Conservation (phyloP, 1,140 invertebrate genomes). For the Neomicropteryx cornuta region DNA sequence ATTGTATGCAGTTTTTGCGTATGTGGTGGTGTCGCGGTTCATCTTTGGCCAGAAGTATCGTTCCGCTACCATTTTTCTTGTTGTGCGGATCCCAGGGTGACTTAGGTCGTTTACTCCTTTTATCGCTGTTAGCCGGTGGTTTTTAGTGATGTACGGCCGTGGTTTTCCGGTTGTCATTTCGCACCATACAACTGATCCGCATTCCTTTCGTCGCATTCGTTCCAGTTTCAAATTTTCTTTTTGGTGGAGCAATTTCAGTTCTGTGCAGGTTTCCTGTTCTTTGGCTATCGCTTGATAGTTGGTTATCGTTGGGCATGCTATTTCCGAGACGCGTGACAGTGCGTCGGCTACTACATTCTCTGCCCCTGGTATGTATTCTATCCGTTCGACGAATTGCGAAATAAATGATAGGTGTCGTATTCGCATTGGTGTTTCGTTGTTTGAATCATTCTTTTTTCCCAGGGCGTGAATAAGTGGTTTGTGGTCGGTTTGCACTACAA, state of each 20-base stretch:
- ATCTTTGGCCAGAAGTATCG: conserved; percentile 32
- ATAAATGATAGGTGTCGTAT: conserved; percentile 26
- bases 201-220: background rate
- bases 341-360: conserved; percentile 22
- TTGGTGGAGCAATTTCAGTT: conserved; percentile 7
- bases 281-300: conserved; percentile 8
- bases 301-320: background rate
- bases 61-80: conserved; percentile 21
- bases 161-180: conserved; percentile 8
- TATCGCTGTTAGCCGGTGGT: conserved; percentile 18
- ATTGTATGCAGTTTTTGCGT: conserved; percentile 18
- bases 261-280: conserved; percentile 10
- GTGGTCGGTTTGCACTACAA: conserved; percentile 26
- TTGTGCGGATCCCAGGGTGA: conserved; percentile 22
- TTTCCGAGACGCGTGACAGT: conserved; percentile 18
- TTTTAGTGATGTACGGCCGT: conserved; percentile 16
- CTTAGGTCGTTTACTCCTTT: conserved; percentile 19
- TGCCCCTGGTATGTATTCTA: conserved; percentile 20
- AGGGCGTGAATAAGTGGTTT: conserved; percentile 24
- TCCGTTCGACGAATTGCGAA: conserved; percentile 22
- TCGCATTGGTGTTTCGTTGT: too few species aligned
- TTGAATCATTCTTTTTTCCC: too few species aligned
- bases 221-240: background rate
- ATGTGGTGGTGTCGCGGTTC: conserved; percentile 19
- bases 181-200: conserved; percentile 14